phyloP scores from a whole-genome alignment of 1,140 invertebrate genomes.

The Caerostris extrusa region DNA sequence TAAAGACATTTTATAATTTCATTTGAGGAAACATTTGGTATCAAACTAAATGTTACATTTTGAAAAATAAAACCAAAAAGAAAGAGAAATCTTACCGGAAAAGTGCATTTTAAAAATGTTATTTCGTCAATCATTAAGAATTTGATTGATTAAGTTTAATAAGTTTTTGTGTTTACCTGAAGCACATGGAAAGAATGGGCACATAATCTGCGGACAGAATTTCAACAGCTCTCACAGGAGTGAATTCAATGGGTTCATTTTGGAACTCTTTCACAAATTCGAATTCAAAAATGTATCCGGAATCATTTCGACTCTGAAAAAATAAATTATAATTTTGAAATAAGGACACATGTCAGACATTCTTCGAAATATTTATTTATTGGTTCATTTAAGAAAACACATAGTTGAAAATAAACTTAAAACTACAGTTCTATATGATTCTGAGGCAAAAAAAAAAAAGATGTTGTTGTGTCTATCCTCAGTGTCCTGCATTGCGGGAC shows the following conservation, averaged over 20 bases:
- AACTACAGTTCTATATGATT: no score
- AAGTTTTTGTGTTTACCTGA: background rate
- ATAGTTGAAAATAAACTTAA: no score
- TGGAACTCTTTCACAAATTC: background rate
- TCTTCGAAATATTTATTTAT: no score
- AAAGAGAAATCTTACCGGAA: background rate
- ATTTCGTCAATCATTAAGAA: background rate
- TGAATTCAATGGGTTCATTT: conserved; percentile 43
- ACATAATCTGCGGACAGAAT: background rate
- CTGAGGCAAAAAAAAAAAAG: no score
- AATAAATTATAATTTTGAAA: background rate
- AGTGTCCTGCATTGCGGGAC: no score
- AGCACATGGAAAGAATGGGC: conserved; percentile 9
- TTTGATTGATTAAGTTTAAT: background rate
- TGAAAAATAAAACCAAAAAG: background rate
- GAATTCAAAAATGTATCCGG: conserved; percentile 70
- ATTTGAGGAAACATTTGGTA: no score
- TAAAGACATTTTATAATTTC: no score
- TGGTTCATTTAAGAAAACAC: no score
- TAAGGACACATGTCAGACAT: no score
- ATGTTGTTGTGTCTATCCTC: no score
- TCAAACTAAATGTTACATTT: background rate
- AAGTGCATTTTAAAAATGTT: background rate
- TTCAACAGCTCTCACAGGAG: conserved; percentile 59
- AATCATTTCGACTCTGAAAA: conserved; percentile 63